A percentile compares a stretch with the other conserved stretches of the same genome.
These are phyloP conservation scores for Holocentrus rufus DNA, from an alignment of 2,797 vertebrate genomes.

Conservation along the genomic window DNA sequence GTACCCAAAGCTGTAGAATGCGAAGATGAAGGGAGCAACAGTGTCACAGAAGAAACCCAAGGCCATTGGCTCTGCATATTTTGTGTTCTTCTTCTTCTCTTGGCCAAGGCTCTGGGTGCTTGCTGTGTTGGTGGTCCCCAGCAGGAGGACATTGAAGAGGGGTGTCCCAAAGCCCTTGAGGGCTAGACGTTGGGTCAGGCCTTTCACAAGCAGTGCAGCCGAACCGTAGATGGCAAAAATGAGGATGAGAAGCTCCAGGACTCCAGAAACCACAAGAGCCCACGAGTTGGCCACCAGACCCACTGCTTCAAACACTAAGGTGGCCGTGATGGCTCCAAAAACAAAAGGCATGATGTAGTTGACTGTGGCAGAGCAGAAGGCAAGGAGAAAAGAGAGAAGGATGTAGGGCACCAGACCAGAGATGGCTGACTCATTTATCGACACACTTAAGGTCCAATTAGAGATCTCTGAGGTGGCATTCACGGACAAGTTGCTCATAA, in stretches of 20 bases:
- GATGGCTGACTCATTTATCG: constrained; percentile 79
- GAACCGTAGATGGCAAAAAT: constrained; percentile 87
- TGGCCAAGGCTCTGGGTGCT: constrained; percentile 80
- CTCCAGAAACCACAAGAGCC: constrained; percentile 85
- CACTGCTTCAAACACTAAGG: constrained; percentile 87
- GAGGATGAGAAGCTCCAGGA: constrained; percentile 86
- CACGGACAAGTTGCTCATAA: constrained; percentile 25
- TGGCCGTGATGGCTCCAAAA: constrained; percentile 86
- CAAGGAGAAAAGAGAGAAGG: constrained; percentile 84
- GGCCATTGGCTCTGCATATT: constrained; percentile 92
- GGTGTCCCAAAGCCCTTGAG: constrained; percentile 90
- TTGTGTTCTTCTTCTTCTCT: constrained; percentile 92
- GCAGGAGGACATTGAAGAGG: constrained; percentile 88
- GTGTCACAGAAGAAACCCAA: constrained; percentile 88
- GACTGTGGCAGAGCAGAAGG: constrained; percentile 90
- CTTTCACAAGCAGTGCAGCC: constrained; percentile 85
- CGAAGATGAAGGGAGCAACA: constrained; percentile 84
- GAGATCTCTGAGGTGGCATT: constrained; percentile 17
- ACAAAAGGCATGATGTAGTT: constrained; percentile 94
- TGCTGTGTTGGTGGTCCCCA: constrained; percentile 82
- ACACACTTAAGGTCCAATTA: constrained; percentile 22
- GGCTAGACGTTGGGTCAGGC: constrained; percentile 85
- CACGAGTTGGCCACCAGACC: constrained; percentile 79
- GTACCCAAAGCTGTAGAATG: constrained; percentile 89
- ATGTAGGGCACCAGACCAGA: constrained; percentile 89